Conservation (phyloP, 2,888 invertebrate species). For the Coecobrya sp. region DNA sequence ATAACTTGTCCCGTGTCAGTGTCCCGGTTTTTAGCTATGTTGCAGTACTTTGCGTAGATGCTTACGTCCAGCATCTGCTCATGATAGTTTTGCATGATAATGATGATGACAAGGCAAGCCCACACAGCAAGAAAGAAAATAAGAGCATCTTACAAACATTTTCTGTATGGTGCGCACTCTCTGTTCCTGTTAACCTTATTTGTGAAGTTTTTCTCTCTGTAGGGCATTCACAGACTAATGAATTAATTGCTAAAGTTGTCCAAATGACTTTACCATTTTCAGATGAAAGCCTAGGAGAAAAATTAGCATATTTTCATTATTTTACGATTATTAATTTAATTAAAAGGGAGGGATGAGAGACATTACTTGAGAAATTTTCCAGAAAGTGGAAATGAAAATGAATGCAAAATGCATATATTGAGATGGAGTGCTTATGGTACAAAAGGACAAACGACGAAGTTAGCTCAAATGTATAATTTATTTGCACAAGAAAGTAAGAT, state of each 20-base stretch:
- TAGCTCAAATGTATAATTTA: background rate
- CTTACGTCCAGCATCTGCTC: background rate
- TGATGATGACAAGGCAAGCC: background rate
- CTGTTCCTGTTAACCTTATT: conserved; percentile 12
- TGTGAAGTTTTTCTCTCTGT: background rate
- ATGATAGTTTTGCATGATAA: background rate
- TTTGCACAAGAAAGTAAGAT: background rate
- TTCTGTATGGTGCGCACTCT: background rate
- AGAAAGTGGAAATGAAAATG: background rate
- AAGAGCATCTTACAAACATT: background rate
- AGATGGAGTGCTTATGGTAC: too few relatives aligned
- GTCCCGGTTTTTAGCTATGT: background rate
- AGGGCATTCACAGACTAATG: background rate
- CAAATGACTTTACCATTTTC: background rate
- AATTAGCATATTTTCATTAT: conserved; percentile 40
- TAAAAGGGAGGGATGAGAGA: conserved; percentile 21
- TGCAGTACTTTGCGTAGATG: background rate
- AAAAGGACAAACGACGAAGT: too few relatives aligned
- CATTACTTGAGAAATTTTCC: background rate
- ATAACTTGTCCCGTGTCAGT: conserved; percentile 12
- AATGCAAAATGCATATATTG: too few relatives aligned
- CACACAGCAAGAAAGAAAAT: background rate
- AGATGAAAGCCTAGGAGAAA: background rate
- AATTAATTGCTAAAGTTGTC: conserved; percentile 50
- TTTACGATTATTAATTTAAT: conserved; percentile 12